phyloP scores from a whole-genome alignment of 2,888 invertebrate genomes.

The Diplolepis rosae region DNA sequence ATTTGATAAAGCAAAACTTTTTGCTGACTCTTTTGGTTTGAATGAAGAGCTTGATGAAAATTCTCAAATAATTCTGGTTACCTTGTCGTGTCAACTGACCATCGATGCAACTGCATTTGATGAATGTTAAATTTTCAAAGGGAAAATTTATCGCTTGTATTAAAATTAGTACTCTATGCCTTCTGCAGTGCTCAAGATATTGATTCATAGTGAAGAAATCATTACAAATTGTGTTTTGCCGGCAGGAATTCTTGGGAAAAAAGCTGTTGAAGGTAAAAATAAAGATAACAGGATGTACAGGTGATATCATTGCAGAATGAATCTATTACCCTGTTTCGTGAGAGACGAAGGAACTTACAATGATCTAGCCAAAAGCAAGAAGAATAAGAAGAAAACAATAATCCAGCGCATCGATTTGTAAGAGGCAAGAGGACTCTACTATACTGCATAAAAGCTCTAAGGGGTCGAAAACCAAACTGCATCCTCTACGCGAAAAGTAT shows the following conservation, averaged over 20 bases:
- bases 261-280: background rate
- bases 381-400: background rate
- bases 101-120: background rate
- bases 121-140: background rate
- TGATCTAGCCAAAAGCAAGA: too few relatives aligned
- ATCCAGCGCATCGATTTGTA: background rate
- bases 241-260: background rate
- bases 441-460: too few relatives aligned
- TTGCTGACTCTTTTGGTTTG: background rate
- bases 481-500: too few relatives aligned
- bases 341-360: background rate
- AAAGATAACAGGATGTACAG: background rate
- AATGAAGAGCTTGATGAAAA: background rate
- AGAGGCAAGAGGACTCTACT: background rate
- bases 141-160: background rate
- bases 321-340: too few relatives aligned
- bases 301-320: background rate
- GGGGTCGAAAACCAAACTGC: too few relatives aligned
- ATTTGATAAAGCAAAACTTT: conserved; percentile 7
- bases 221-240: background rate
- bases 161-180: conserved; percentile 6
- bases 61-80: background rate
- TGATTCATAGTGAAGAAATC: background rate
- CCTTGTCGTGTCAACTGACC: background rate
- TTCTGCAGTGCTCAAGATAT: background rate